A percentile compares a stretch with the other conserved stretches of the same genome.
Evolutionary conservation across 1,140 invertebrate species (phyloP).

Genomic region (Zaprionus vittiger): DNA sequence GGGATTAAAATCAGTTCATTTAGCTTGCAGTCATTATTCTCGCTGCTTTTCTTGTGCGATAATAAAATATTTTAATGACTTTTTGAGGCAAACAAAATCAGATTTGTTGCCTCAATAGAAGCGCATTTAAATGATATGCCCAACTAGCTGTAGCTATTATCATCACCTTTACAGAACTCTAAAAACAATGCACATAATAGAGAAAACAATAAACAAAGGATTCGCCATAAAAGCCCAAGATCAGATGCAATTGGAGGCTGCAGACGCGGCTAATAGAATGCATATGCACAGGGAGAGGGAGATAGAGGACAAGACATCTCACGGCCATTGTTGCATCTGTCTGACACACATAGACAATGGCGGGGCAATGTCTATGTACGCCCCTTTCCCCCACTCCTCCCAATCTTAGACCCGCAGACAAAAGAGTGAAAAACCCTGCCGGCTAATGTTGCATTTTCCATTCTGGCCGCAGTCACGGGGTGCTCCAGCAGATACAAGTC

Average conservation of each 20-base stretch:
- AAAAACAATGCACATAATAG: constrained; percentile 30
- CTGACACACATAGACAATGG: constrained; percentile 52
- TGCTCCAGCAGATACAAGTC: neutral
- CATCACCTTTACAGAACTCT: constrained; percentile 36
- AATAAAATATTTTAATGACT: constrained; percentile 57
- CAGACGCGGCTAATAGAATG: constrained; percentile 29
- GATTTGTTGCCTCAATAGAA: neutral
- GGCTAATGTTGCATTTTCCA: constrained; percentile 73
- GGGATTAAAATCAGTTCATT: constrained; percentile 43
- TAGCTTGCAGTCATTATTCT: constrained; percentile 27
- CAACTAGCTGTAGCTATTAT: constrained; percentile 7
- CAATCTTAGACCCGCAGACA: constrained; percentile 28
- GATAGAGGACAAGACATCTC: constrained; percentile 9
- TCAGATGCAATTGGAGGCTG: constrained; percentile 43
- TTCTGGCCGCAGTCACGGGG: constrained; percentile 5
- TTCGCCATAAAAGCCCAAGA: constrained; percentile 26
- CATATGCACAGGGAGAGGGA: constrained; percentile 14
- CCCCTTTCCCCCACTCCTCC: neutral
- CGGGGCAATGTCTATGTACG: constrained; percentile 1
- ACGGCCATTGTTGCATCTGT: constrained; percentile 41
- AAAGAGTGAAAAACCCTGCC: constrained; percentile 45
- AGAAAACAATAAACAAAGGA: constrained; percentile 41
- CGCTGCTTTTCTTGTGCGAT: constrained; percentile 16
- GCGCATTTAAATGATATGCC: neutral
- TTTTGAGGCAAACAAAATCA: constrained; percentile 47